These are phyloP conservation scores for Lagodon rhomboides DNA, from an alignment of 2,797 vertebrate species.

Conservation along the genomic window DNA sequence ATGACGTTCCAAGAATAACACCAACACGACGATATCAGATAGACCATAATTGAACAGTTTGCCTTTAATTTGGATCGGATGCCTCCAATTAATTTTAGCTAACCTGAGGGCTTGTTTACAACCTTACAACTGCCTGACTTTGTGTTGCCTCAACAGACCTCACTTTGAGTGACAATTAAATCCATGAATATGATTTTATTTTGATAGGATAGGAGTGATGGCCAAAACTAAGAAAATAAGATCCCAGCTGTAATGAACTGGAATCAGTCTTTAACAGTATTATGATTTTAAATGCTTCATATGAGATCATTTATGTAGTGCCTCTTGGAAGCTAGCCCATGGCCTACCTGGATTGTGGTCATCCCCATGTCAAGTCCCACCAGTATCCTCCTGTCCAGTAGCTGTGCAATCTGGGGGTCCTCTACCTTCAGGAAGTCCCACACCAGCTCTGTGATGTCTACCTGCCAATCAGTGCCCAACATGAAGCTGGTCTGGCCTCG, in stretches of 20 bases:
- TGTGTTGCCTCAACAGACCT: too few relatives aligned
- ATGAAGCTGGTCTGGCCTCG: constrained; percentile 89
- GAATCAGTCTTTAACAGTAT: neutral
- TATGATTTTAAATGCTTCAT: constrained; percentile 1
- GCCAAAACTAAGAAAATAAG: neutral
- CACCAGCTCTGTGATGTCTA: constrained; percentile 94
- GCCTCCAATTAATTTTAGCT: neutral
- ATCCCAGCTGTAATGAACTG: neutral
- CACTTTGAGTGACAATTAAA: too few relatives aligned
- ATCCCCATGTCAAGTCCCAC: constrained; percentile 92
- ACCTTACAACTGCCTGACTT: neutral
- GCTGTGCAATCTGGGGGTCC: constrained; percentile 88
- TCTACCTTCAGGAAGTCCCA: constrained; percentile 94
- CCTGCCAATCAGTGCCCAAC: constrained; percentile 93
- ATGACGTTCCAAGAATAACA: too few relatives aligned
- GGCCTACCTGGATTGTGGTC: constrained; percentile 93
- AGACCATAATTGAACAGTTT: neutral
- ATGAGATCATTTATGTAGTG: neutral
- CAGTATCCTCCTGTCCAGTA: constrained; percentile 89
- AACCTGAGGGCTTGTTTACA: neutral
- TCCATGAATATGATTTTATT: too few relatives aligned
- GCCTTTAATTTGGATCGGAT: neutral
- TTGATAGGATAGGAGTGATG: neutral
- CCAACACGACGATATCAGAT: too few relatives aligned
- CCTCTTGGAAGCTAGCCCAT: neutral